A percentile compares a stretch with the other conserved stretches of the same genome.
These are phyloP conservation scores for Trichechus manatus DNA, from an alignment of 2,113 vertebrate species.

Conservation along the genomic window DNA sequence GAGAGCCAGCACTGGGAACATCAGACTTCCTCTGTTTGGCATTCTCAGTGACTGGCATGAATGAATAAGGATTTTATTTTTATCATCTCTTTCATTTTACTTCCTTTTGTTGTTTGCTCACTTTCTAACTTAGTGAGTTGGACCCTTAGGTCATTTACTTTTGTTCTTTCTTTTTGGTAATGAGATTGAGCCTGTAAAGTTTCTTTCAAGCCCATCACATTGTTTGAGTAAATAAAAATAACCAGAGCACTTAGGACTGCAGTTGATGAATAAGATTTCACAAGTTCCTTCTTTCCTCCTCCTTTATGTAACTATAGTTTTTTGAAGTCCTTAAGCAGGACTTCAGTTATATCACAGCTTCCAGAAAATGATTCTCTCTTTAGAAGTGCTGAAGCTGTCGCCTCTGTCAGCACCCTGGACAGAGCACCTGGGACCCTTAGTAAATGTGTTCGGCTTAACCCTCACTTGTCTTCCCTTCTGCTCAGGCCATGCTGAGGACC, in stretches of 20 bases:
- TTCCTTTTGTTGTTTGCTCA: not conserved
- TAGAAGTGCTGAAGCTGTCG: not conserved
- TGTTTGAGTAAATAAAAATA: not conserved
- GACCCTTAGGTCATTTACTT: not conserved
- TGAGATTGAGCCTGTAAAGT: not conserved
- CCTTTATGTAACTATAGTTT: not conserved
- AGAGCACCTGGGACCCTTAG: not conserved
- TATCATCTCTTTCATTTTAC: not conserved
- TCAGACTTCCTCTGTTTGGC: not conserved
- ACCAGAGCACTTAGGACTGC: not conserved
- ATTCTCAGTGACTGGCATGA: not conserved
- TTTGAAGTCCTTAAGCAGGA: not conserved
- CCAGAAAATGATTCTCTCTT: not conserved
- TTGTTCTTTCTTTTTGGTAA: not conserved
- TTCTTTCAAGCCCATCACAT: not conserved
- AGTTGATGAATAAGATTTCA: not conserved
- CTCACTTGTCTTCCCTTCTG: not conserved
- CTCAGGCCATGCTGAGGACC: slow-evolving; percentile 94
- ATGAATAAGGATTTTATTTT: not conserved
- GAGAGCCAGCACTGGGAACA: not conserved
- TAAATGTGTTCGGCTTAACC: not conserved
- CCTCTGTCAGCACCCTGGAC: not conserved
- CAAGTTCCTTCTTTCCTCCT: not conserved
- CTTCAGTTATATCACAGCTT: not conserved
- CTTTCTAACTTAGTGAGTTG: not conserved